Base-by-base conservation (phyloP, 2,888 invertebrate species). In the Adela reaumurella region DNA sequence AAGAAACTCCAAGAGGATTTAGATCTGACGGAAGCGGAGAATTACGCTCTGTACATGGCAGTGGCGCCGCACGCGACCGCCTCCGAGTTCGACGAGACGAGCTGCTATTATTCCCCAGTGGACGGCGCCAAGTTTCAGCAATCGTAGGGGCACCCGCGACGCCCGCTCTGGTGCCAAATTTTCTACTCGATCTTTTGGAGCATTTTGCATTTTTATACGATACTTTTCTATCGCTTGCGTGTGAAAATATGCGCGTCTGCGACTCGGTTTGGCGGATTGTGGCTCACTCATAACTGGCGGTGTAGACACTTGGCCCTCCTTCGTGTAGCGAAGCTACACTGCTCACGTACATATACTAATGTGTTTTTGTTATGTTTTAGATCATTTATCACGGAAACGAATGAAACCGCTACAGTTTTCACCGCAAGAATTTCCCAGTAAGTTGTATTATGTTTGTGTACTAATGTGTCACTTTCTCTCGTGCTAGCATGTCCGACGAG, bases 21-120 rank as follows among this genome's bases (percentile, higher is more conserved):
- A 43, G 92, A 91, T 57, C 68, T 93, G 24, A 92, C 92, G 0
- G 92, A 93, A 57, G 93, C 92, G 1, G 94, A 94, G 60, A 90
- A 93, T 62, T 93, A 91, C 65, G 93, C 93, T 28, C 67, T 94
- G 51, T 94, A 94, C 58, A 93, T 92, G 59, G 87, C 89, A 48
- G 84, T 92, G 63, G 92, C 93, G 11, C 93, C 93, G 1, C 89
- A 87, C 62, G 93, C 93, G 17, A 92, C 92, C 0, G 87, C 82
- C 19, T 93, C 92, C 10, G 93, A 94, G 65, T 93, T 93, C 62
- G 94, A 94, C 56, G 94, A 94, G 59, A 87, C 87, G 61, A 92
- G 92, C 44, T 90, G 89, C 65, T 92, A 92, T 63, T 93, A 93
- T 63, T 89, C 92, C 29, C 88, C 91, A 10, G 86, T 93, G 4